Conservation (phyloP, 2,797 vertebrate genomes). For the Coluber constrictor region DNA sequence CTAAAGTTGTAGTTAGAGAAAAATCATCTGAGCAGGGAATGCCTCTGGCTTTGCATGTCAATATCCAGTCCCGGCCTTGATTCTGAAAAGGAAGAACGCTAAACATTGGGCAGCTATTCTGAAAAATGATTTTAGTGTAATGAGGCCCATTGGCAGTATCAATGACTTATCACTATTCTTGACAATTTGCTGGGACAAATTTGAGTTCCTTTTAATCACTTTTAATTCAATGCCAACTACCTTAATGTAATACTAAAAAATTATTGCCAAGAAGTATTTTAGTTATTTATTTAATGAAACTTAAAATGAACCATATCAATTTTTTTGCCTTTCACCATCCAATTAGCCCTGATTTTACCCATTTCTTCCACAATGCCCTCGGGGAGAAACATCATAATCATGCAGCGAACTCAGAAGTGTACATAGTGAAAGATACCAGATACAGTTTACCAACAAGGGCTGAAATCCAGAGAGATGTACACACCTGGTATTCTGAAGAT, state of each 20-base stretch:
- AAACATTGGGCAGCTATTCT: background rate
- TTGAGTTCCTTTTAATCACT: background rate
- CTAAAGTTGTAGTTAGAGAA: conserved; percentile 81
- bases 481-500: background rate
- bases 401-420: background rate
- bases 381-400: background rate
- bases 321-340: background rate
- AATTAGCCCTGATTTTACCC: background rate
- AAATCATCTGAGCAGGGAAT: conserved; percentile 84
- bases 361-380: background rate
- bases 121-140: background rate
- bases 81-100: conserved; percentile 63
- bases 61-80: conserved; percentile 82
- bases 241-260: background rate
- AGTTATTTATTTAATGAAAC: background rate
- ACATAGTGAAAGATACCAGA: background rate
- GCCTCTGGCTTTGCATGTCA: conserved; percentile 72
- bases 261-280: background rate
- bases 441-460: background rate
- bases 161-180: background rate
- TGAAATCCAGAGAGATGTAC: background rate
- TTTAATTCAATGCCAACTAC: background rate
- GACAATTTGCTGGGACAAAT: background rate
- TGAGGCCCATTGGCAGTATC: background rate
- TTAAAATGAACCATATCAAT: background rate